Percentiles rank a stretch among this genome's conserved stretches.
Conservation (phyloP, 2,797 vertebrate species). For the Hozukius guyotensis region DNA sequence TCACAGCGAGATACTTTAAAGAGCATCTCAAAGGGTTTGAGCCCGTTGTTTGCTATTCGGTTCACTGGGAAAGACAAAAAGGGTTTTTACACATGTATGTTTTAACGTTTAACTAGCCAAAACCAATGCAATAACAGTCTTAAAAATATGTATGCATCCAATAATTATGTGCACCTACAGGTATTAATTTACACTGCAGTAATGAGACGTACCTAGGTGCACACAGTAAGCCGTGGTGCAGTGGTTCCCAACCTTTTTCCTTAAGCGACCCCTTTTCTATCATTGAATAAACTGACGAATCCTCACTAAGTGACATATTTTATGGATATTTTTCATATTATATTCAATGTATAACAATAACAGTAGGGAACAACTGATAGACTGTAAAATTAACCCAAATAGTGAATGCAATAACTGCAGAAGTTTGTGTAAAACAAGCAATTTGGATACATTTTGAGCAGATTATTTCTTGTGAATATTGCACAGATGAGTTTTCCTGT, state of each 20-base stretch:
- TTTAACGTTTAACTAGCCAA: neutral
- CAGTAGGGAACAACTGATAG: too few relatives aligned
- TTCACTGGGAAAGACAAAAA: conserved; percentile 83
- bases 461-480: too few relatives aligned
- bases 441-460: too few relatives aligned
- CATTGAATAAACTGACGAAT: too few relatives aligned
- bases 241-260: too few relatives aligned
- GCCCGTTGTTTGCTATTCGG: conserved; percentile 94
- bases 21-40: conserved; percentile 98
- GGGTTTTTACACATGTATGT: neutral
- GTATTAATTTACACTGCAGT: neutral
- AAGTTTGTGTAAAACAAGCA: too few relatives aligned
- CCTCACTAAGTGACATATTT: rapidly evolving
- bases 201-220: neutral
- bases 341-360: too few relatives aligned
- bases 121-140: neutral
- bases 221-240: neutral
- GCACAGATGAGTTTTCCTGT: too few relatives aligned
- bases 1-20: conserved; percentile 96
- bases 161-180: neutral
- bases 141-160: neutral
- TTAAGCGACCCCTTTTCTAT: too few relatives aligned
- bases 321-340: too few relatives aligned
- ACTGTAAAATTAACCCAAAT: too few relatives aligned
- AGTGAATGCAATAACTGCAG: too few relatives aligned